Base-by-base conservation (phyloP, 2,113 vertebrate species). In the Canis aureus region DNA sequence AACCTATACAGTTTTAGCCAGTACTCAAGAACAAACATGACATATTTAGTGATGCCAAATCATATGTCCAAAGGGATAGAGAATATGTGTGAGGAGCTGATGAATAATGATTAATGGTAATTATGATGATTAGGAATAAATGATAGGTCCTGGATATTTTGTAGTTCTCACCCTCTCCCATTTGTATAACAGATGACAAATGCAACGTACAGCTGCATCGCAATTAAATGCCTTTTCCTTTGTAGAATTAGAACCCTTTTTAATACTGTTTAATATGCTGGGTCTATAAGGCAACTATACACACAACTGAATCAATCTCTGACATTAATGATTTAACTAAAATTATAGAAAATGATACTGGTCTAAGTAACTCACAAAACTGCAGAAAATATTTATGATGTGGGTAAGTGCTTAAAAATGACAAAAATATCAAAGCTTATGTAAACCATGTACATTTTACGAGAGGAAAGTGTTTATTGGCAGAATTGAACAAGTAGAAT, bases 131-230 rank as follows among this genome's bases (percentile, higher is more conserved):
- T 97, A 97, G 88, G 22, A 96, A 97, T 98, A 94, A 98, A 98
- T 98, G 97, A 98, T 97, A 76, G 96, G 83, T 89, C 89, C 86
- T 95, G 35, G 89, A 89, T 98, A 98, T 98, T 98, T 98, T 97
- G 60, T 87, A 66, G 89, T 96, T 98, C 87, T 98, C 85, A 97
- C 66, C 89, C 96, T 60, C 81, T 96, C 92, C 93, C 82, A 97
- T 86, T 98, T 97, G 76, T 93, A 73, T 96, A 98, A 98, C 60
- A 98, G 97, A 98, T 97, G 97, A 98, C 95, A 98, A 98, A 98
- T 97, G 79, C 62, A 98, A 81, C 25, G 69, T 91, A 96, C 96
- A 98, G 96, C 97, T 98, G 97, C 83, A 95, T 76, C 67, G 22
- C 95, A 98, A 98, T 98, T 98, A 98, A 97, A 78, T 93, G 97